These are phyloP conservation scores for Carlito syrichta DNA, from an alignment of 2,113 vertebrate genomes.

Conservation along the genomic window DNA sequence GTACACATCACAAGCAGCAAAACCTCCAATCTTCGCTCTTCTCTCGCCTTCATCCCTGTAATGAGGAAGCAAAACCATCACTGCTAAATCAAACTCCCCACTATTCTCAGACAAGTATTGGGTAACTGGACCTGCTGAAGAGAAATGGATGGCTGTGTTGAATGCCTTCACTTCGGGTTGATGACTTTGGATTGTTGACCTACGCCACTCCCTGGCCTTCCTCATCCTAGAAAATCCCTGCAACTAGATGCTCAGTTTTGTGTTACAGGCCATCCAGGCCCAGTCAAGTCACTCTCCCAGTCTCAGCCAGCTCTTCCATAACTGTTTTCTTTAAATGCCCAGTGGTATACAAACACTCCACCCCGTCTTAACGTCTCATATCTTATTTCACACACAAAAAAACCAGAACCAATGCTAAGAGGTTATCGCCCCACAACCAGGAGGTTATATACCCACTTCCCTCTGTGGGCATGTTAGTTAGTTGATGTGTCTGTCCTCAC, in stretches of 20 bases:
- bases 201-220: no score
- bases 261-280: fast-evolving
- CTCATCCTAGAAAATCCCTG: fast-evolving
- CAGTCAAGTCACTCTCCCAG: fast-evolving
- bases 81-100: no score
- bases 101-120: fast-evolving
- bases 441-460: background rate
- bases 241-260: background rate
- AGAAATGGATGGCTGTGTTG: no score
- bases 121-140: no score
- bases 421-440: background rate
- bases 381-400: background rate
- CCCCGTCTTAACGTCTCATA: background rate
- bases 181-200: no score
- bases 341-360: background rate
- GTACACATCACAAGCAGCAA: no score
- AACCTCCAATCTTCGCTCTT: fast-evolving
- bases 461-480: background rate
- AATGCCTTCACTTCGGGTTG: background rate
- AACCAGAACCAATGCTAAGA: background rate
- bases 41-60: no score
- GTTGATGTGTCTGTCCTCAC: no score
- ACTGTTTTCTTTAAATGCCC: background rate
- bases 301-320: no score
- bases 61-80: background rate